These are phyloP conservation scores for Lithobius niger DNA, from an alignment of 1,140 invertebrate genomes.

Conservation along the genomic window DNA sequence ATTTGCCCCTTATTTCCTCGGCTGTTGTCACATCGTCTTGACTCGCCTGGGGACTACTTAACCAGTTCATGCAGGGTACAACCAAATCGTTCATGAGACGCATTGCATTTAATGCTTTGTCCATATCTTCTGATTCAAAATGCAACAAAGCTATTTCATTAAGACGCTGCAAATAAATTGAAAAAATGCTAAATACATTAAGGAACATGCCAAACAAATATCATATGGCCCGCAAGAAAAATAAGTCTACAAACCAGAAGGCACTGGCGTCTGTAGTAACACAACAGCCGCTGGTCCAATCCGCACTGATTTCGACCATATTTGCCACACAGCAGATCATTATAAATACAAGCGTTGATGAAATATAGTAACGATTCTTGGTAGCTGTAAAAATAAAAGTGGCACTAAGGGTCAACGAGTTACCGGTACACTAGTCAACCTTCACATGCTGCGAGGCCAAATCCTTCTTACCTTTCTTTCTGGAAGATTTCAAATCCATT, in stretches of 20 bases:
- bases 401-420: no score
- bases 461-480: not conserved
- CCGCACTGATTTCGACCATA: not conserved
- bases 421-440: no score
- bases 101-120: not conserved
- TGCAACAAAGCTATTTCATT: not conserved
- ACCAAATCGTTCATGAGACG: slow-evolving; percentile 7
- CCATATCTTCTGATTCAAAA: slow-evolving; percentile 5
- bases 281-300: not conserved
- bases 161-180: not conserved
- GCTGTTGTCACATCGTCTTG: not conserved
- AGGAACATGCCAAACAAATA: not conserved
- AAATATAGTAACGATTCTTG: slow-evolving; percentile 1
- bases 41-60: slow-evolving; percentile 3
- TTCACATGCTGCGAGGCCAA: no score
- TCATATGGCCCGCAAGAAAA: not conserved
- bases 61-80: slow-evolving; percentile 10
- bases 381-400: slow-evolving; percentile 1
- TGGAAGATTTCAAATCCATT: slow-evolving; percentile 5
- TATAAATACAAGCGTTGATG: slow-evolving; percentile 1
- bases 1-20: slow-evolving; percentile 9
- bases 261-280: slow-evolving; percentile 1
- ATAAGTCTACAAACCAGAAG: slow-evolving; percentile 3
- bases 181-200: not conserved
- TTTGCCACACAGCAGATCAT: not conserved